A percentile compares a stretch with the other conserved stretches of the same genome.
Conservation (phyloP, 2,888 invertebrate genomes). For the Enoplolaimus lenunculus region DNA sequence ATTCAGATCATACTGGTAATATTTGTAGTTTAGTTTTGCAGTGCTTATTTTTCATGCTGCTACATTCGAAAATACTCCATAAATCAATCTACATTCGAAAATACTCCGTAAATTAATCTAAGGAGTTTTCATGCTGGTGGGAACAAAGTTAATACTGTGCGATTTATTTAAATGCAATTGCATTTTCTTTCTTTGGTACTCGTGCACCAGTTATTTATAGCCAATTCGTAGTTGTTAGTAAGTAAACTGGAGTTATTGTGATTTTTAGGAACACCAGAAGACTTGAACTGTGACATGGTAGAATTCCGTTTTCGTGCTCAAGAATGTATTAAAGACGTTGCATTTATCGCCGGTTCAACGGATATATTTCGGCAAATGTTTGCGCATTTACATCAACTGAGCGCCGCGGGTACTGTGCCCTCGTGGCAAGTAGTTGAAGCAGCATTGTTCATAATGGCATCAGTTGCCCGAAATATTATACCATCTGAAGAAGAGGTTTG, state of each 20-base stretch:
- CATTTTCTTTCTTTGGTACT: no score
- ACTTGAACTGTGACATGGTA: slow-evolving; percentile 59
- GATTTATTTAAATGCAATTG: no score
- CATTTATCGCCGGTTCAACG: slow-evolving; percentile 67
- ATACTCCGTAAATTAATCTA: no score
- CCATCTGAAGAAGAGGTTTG: slow-evolving; percentile 51
- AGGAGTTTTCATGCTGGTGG: no score
- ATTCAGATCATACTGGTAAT: slow-evolving; percentile 63
- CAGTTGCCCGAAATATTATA: slow-evolving; percentile 79
- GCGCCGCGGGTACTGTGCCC: slow-evolving; percentile 54
- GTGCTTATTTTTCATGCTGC: no score
- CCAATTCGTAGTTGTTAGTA: no score
- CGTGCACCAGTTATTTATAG: no score
- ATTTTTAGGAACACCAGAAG: slow-evolving; percentile 61
- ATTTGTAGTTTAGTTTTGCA: not conserved
- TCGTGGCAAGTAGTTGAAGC: slow-evolving; percentile 83
- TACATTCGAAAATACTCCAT: no score
- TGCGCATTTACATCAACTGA: slow-evolving; percentile 51
- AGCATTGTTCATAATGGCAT: slow-evolving; percentile 81
- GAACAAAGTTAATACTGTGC: no score
- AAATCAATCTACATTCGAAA: no score
- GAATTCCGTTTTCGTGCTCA: slow-evolving; percentile 68
- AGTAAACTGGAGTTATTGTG: no score
- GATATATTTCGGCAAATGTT: slow-evolving; percentile 41
- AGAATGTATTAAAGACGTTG: slow-evolving; percentile 86